These are phyloP conservation scores for Epinephelus fuscoguttatus DNA, from an alignment of 2,113 vertebrate species.

Conservation along the genomic window DNA sequence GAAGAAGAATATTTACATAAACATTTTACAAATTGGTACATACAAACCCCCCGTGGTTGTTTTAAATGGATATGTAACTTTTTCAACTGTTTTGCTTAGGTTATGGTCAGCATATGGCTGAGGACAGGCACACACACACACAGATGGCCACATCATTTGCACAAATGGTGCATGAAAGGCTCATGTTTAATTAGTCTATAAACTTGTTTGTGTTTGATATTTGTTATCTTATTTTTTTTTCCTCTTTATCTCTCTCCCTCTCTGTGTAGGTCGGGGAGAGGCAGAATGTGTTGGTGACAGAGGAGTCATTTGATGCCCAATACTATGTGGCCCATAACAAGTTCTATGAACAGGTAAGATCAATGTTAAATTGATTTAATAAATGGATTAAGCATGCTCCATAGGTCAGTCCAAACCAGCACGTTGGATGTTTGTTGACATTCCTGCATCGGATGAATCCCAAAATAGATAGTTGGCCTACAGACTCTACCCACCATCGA, in stretches of 20 bases:
- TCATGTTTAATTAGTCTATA: slow-evolving; percentile 19
- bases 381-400: neutral
- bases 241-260: slow-evolving; percentile 25
- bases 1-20: neutral
- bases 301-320: slow-evolving; percentile 96
- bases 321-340: slow-evolving; percentile 97
- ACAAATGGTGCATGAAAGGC: slow-evolving; percentile 14
- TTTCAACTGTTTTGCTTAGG: neutral
- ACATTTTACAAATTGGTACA: too few species aligned
- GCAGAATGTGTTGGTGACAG: slow-evolving; percentile 95
- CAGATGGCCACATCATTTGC: neutral
- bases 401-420: neutral
- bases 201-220: neutral
- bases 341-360: slow-evolving; percentile 96
- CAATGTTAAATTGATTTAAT: neutral
- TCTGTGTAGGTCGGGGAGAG: slow-evolving; percentile 89
- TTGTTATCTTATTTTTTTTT: neutral
- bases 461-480: slow-evolving; percentile 13
- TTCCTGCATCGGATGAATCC: neutral
- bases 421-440: neutral
- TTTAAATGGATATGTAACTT: neutral
- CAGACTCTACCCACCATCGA: slow-evolving; percentile 1
- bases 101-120: neutral
- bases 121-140: neutral
- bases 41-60: neutral